Base-by-base conservation (phyloP, 1,140 invertebrate species). In the Brachionus sp. region DNA sequence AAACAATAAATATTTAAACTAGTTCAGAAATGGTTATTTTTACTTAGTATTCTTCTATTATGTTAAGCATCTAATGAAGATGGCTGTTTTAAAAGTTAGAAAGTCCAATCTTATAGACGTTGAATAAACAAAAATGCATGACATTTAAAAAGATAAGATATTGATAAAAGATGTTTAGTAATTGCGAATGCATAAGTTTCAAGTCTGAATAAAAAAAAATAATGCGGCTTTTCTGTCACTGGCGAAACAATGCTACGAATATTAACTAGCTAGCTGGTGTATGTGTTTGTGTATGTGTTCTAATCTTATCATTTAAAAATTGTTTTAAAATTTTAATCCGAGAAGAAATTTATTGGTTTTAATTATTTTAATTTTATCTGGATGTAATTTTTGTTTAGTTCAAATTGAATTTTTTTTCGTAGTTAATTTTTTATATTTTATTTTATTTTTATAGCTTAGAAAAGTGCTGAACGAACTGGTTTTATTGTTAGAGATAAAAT, bases 321-420 rank as follows among this genome's bases (percentile, higher is more conserved):
- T 37, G n/a, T 70, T 37, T 37, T 37, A 37, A 35, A 37, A 35
- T 70, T 19, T 37, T 70, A 19, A 39, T 70, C 66, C 66, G 37
- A 70, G 33, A 70, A 70, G 33, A 70, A 66, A 39, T 70, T 70
- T 70, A 70, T 70, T 70, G 66, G 37, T 70, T 70, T 70, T 70
- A 70, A 70, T 70, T 70, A 70, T 70, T 70, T 70, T 70, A 70
- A 70, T 70, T 70, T 70, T 70, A 70, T 70, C 66, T 70, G 66
- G 66, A 70, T 70, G 66, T 70, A 70, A 70, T 70, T 70, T 70
- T 70, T 68, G 44, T 57, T 57, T 57, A 57, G 50, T 57, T 57
- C 50, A 57, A 57, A 57, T 57, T 7, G 50, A 57, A 57, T 6
- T 66, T 66, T 66, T 66, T 70, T 57, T 39, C 33, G 37, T 39